phyloP scores from a whole-genome alignment of 1,140 invertebrate species.

The Sweltsa coloradensis region DNA sequence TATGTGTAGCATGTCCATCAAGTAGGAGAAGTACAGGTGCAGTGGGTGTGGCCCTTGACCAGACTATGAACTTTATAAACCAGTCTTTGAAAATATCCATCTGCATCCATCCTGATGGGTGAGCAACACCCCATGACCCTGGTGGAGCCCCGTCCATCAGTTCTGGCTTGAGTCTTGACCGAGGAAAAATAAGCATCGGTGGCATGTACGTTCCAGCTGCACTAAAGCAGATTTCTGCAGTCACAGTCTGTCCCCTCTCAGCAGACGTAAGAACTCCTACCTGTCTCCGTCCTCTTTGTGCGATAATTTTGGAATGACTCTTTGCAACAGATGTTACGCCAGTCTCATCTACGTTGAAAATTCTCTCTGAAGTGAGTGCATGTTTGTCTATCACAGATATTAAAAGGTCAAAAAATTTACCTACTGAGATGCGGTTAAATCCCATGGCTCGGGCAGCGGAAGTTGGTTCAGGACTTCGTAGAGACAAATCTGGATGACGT shows the following conservation, averaged over 20 bases:
- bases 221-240: slow-evolving; percentile 24
- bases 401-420: slow-evolving; percentile 17
- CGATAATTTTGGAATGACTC: slow-evolving; percentile 21
- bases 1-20: slow-evolving; percentile 28
- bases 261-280: slow-evolving; percentile 21
- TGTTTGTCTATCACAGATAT: slow-evolving; percentile 10
- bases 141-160: slow-evolving; percentile 17
- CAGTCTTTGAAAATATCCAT: slow-evolving; percentile 24
- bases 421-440: slow-evolving; percentile 19
- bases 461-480: slow-evolving; percentile 9
- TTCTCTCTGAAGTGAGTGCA: slow-evolving; percentile 11
- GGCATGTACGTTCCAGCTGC: slow-evolving; percentile 24
- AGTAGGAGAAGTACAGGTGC: slow-evolving; percentile 25
- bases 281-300: slow-evolving; percentile 24
- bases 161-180: slow-evolving; percentile 17
- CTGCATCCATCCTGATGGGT: slow-evolving; percentile 26
- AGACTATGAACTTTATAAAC: slow-evolving; percentile 25
- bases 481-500: no score
- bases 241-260: slow-evolving; percentile 24
- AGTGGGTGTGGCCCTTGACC: slow-evolving; percentile 15
- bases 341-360: slow-evolving; percentile 21
- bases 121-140: slow-evolving; percentile 19
- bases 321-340: slow-evolving; percentile 23
- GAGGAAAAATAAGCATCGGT: slow-evolving; percentile 25
- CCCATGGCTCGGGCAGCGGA: slow-evolving; percentile 15